These are phyloP conservation scores for Merops nubicus DNA, from an alignment of 2,113 vertebrate genomes.

Conservation along the genomic window DNA sequence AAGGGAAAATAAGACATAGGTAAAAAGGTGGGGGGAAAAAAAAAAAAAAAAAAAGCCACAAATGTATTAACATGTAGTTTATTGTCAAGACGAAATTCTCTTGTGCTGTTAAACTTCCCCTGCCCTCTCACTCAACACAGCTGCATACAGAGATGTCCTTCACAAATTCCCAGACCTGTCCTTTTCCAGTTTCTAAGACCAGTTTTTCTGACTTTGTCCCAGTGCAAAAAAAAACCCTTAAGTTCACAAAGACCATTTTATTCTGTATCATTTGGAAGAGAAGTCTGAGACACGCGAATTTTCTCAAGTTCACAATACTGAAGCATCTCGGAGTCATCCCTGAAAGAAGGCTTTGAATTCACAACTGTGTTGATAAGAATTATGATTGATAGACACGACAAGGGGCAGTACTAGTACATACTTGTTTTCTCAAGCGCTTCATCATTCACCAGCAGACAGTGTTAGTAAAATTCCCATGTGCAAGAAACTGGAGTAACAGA, in stretches of 20 bases:
- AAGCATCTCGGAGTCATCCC: neutral
- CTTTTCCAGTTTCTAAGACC: neutral
- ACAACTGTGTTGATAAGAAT: neutral
- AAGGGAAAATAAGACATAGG: neutral
- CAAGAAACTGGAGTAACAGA: neutral
- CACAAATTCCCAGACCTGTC: neutral
- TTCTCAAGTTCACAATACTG: neutral
- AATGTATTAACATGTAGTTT: neutral
- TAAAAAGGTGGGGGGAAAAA: neutral
- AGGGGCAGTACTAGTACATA: conserved; percentile 11
- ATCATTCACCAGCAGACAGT: conserved; percentile 31
- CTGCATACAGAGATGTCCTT: neutral
- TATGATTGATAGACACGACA: neutral
- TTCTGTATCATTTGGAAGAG: neutral
- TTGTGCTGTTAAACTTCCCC: neutral
- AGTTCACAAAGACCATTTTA: neutral
- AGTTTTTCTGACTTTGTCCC: neutral
- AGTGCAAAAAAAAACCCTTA: neutral
- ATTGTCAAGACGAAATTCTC: neutral
- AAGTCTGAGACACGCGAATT: neutral
- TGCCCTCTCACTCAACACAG: neutral
- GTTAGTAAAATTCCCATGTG: conserved; percentile 43
- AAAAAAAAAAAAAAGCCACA: neutral
- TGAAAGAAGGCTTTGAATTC: conserved; percentile 34
- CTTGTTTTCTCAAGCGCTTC: conserved; percentile 53